phyloP scores from a whole-genome alignment of 1,140 invertebrate species.

The silkworm (Bombyx mori) region DNA sequence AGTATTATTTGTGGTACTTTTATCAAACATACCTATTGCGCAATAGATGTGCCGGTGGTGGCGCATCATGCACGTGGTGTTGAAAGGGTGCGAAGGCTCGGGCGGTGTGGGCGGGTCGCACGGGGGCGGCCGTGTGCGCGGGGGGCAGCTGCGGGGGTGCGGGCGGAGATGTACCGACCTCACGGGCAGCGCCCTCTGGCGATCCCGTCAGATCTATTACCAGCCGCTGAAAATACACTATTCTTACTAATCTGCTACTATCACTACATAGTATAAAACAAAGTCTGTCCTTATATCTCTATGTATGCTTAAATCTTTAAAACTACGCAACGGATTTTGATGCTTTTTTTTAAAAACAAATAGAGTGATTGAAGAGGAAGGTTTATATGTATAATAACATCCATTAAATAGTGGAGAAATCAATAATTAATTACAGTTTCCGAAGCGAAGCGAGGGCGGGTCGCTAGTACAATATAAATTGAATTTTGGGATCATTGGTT shows the following conservation, averaged over 20 bases:
- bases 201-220: conserved; percentile 51
- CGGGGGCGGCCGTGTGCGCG: conserved; percentile 4
- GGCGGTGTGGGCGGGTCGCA: background rate
- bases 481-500: too few species aligned
- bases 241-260: background rate
- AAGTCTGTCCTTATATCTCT: too few species aligned
- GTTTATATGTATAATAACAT: too few species aligned
- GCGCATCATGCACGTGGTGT: conserved; percentile 4
- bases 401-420: too few species aligned
- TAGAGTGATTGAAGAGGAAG: too few species aligned
- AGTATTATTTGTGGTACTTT: too few species aligned
- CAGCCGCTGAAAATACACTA: conserved; percentile 22
- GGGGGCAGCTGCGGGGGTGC: conserved; percentile 3
- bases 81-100: background rate
- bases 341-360: too few species aligned
- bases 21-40: conserved; percentile 7
- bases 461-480: too few species aligned
- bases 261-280: background rate
- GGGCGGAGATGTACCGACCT: background rate
- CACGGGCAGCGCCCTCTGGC: conserved; percentile 13
- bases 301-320: too few species aligned
- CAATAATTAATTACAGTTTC: too few species aligned
- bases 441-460: too few species aligned
- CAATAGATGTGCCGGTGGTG: conserved; percentile 17
- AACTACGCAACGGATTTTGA: too few species aligned